Evolutionary conservation across 2,888 invertebrate species (phyloP).

Genomic region (Orthosia cruda): DNA sequence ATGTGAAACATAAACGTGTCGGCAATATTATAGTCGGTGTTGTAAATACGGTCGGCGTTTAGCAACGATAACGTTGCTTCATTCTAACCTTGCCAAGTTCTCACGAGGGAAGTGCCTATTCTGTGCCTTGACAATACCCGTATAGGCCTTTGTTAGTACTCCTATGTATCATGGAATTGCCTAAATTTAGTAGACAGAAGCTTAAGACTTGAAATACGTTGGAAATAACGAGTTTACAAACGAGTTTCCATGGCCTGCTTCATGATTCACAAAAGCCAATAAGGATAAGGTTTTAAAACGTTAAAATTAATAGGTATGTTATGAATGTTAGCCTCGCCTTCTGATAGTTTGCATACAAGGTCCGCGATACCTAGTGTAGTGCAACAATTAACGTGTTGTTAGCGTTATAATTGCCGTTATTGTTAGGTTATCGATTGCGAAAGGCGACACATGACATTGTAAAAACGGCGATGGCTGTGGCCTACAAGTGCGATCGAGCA

Average conservation of each 20-base stretch:
- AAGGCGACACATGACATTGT: constrained; percentile 90
- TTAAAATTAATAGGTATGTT: constrained; percentile 37
- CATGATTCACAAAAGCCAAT: constrained; percentile 66
- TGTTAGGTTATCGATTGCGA: constrained; percentile 86
- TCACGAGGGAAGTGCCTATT: constrained; percentile 92
- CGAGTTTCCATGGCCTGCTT: constrained; percentile 55
- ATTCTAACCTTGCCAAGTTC: constrained; percentile 91
- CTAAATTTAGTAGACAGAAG: constrained; percentile 73
- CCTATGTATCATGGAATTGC: constrained; percentile 86
- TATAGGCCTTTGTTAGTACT: constrained; percentile 89
- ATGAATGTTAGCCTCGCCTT: constrained; percentile 42
- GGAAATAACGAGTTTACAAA: constrained; percentile 75
- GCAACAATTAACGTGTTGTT: constrained; percentile 70
- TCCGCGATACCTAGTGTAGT: constrained; percentile 56
- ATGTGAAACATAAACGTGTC: constrained; percentile 85
- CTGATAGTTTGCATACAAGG: constrained; percentile 21
- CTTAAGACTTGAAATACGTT: constrained; percentile 64
- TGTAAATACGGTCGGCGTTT: constrained; percentile 91
- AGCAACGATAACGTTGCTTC: constrained; percentile 91
- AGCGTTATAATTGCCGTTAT: constrained; percentile 79
- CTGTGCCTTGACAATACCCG: constrained; percentile 91
- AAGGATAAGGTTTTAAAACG: constrained; percentile 41
- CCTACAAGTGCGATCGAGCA: constrained; percentile 91
- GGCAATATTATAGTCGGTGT: constrained; percentile 88
- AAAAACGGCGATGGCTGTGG: constrained; percentile 87